These are phyloP conservation scores for Sesamia inferens DNA, from an alignment of 2,888 invertebrate species.

Conservation along the genomic window DNA sequence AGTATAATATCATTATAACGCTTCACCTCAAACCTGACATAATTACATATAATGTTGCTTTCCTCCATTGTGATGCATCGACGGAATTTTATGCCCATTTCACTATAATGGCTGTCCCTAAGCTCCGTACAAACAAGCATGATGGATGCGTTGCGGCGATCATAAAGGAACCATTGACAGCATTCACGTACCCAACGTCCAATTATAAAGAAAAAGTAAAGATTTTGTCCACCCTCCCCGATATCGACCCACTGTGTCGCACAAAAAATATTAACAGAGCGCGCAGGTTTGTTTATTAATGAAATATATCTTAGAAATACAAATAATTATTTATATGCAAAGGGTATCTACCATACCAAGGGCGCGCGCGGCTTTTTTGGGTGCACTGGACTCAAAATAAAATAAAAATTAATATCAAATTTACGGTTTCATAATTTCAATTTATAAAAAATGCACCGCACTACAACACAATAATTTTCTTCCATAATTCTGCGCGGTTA, in stretches of 20 bases:
- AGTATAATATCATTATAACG: constrained; percentile 75
- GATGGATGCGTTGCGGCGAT: constrained; percentile 83
- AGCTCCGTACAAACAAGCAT: constrained; percentile 79
- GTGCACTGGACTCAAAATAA: too few relatives aligned
- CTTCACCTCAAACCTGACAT: constrained; percentile 78
- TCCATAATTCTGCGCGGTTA: too few relatives aligned
- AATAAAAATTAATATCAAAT: too few relatives aligned
- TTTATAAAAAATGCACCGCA: too few relatives aligned
- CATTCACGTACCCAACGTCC: constrained; percentile 70
- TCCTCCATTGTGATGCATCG: constrained; percentile 79
- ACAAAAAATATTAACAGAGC: constrained; percentile 63
- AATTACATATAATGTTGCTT: constrained; percentile 80
- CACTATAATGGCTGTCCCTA: constrained; percentile 77
- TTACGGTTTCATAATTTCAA: too few relatives aligned
- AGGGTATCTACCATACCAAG: too few relatives aligned
- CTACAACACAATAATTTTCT: too few relatives aligned
- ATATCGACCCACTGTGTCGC: constrained; percentile 66
- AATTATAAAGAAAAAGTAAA: constrained; percentile 79
- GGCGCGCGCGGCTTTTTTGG: too few relatives aligned
- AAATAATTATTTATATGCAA: constrained; percentile 30
- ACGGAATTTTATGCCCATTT: constrained; percentile 85
- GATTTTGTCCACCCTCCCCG: constrained; percentile 75
- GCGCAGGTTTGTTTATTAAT: constrained; percentile 34
- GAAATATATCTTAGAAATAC: constrained; percentile 36
- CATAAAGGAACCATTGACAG: constrained; percentile 83